phyloP scores from a whole-genome alignment of 2,113 vertebrate genomes.

The Saccopteryx bilineata region DNA sequence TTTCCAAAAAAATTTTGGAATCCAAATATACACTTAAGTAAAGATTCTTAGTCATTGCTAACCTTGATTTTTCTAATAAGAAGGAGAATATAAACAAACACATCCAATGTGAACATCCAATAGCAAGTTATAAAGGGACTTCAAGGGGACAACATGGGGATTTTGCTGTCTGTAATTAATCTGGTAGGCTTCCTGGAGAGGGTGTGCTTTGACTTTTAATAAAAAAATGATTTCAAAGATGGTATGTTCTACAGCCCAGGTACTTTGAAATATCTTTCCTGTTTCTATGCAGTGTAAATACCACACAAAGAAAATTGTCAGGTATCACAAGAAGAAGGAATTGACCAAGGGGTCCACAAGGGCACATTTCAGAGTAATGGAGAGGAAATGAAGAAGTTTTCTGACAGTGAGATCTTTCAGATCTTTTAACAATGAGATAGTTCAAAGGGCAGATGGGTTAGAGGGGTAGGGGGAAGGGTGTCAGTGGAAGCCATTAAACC shows the following conservation, averaged over 20 bases:
- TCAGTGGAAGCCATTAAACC: slow-evolving; percentile 6
- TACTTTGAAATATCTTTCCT: slow-evolving; percentile 32
- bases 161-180: slow-evolving; percentile 55
- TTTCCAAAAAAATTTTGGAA: slow-evolving; percentile 41
- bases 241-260: neutral
- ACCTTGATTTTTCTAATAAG: neutral
- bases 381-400: slow-evolving; percentile 53
- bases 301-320: neutral
- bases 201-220: slow-evolving; percentile 61
- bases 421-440: neutral
- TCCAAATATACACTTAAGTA: neutral
- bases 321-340: neutral
- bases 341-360: neutral
- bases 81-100: neutral
- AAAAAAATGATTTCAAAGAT: slow-evolving; percentile 50
- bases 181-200: slow-evolving; percentile 54
- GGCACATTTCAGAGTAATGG: slow-evolving; percentile 19
- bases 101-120: neutral
- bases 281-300: slow-evolving; percentile 3
- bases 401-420: slow-evolving; percentile 37
- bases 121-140: neutral
- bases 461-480: neutral
- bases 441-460: neutral
- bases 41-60: neutral
- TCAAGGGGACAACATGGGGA: neutral